These are phyloP conservation scores for Melanostoma mellinum DNA, from an alignment of 2,888 invertebrate species.

Conservation along the genomic window DNA sequence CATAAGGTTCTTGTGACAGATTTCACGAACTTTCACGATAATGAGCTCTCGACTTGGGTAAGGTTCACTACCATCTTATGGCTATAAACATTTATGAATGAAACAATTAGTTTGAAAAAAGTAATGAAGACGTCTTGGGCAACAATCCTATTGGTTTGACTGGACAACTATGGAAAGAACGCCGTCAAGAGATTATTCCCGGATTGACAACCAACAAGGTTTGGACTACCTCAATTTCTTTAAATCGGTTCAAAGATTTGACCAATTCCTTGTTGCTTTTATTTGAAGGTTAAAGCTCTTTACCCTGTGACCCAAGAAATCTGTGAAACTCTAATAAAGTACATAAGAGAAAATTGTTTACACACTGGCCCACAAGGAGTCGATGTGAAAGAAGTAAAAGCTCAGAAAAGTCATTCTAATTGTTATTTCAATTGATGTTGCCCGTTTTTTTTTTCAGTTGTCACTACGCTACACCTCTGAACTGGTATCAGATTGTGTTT, in stretches of 20 bases:
- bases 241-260: not conserved
- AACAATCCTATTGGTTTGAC: constrained; percentile 77
- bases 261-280: not conserved
- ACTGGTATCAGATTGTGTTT: constrained; percentile 78
- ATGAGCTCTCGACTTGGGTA: constrained; percentile 76
- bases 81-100: not conserved
- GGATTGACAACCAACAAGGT: constrained; percentile 73
- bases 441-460: not conserved
- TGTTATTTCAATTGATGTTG: not conserved
- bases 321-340: constrained; percentile 78
- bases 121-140: constrained; percentile 69
- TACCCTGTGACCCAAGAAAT: constrained; percentile 80
- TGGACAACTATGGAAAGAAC: constrained; percentile 77
- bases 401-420: not conserved
- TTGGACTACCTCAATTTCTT: constrained; percentile 1
- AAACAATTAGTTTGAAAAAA: constrained; percentile 75
- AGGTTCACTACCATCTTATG: not conserved
- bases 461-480: constrained; percentile 76
- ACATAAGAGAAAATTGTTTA: constrained; percentile 75
- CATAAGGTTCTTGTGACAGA: constrained; percentile 80
- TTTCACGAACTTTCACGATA: constrained; percentile 81
- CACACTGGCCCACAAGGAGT: not conserved
- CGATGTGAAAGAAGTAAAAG: constrained; percentile 11
- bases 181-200: constrained; percentile 73
- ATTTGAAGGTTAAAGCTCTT: constrained; percentile 79